These are phyloP conservation scores for Pyrgilauda ruficollis DNA, from an alignment of 2,113 vertebrate species.

Conservation along the genomic window DNA sequence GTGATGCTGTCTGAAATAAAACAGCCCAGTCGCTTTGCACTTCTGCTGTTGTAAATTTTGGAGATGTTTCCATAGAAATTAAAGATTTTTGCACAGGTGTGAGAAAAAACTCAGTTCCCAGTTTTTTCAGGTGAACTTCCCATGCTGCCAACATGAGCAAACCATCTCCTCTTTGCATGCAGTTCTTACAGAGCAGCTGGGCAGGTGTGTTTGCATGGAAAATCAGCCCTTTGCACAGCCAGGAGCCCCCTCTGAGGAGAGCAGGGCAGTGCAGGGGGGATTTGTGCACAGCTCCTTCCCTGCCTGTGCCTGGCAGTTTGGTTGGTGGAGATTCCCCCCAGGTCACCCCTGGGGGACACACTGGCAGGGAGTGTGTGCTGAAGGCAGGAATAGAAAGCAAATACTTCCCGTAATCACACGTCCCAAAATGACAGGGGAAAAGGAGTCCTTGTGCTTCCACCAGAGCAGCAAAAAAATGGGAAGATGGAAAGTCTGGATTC, in stretches of 20 bases:
- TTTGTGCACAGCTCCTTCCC: background rate
- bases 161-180: background rate
- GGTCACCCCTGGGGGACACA: conserved; percentile 36
- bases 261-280: background rate
- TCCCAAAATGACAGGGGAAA: conserved; percentile 50
- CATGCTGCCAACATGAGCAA: background rate
- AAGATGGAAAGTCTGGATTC: conserved; percentile 42
- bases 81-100: background rate
- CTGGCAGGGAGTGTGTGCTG: conserved; percentile 37
- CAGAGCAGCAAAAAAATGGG: background rate
- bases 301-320: background rate
- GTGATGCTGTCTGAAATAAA: background rate
- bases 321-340: conserved; percentile 25
- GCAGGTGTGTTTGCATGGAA: fast-evolving
- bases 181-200: background rate
- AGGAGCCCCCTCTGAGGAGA: background rate
- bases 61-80: background rate
- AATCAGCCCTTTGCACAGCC: background rate
- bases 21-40: background rate
- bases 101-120: background rate
- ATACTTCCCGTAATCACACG: conserved; percentile 33
- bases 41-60: background rate
- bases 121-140: background rate
- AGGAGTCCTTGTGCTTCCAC: conserved; percentile 22
- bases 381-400: conserved; percentile 56